Base-by-base conservation (phyloP, 2,888 invertebrate species). In the Leucoma salicis region DNA sequence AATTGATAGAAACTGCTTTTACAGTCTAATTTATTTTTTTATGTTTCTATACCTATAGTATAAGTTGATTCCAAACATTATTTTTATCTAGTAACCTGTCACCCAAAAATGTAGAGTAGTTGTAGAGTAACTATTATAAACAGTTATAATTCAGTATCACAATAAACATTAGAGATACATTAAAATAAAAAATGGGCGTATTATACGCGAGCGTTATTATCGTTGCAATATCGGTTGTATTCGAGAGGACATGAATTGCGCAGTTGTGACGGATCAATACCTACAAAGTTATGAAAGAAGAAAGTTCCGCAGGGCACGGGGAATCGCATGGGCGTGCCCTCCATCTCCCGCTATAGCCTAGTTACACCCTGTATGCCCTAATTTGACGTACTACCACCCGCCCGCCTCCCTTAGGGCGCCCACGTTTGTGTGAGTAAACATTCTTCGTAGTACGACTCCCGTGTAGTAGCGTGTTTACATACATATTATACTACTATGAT, bases 351-450 rank as follows among this genome's bases (percentile, higher is more conserved):
- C 79, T 84, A 78, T 83, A 84, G 83, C 87, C 87, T 87, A 86
- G 86, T 82, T 87, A 82, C 86, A 81, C 85, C 84, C 76, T 85
- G 83, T 82, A 87, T 88, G 88, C 85, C 87, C 88, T 88, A 88
- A 87, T 88, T 88, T 84, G 83, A 78, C 74, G 77, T 79, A 74
- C 74, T 74, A 70, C 68, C 66, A 60, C 71, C 73, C 70, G 49
- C 50, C 68, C 63, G 65, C 63, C 61, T 56, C 66, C 63, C 61
- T 57, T 56, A 56, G 53, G 49, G 56, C 63, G 65, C 49, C 53
- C 34, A 53, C 61, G 68, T 49, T 66, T 42, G 75, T 77, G 83
- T 78, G 80, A 71, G 75, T 75, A 60, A 63, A 63, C 60, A 59
- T 52, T 51, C 63, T 68, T 58, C 63, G 63, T 66, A 73, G 59